A percentile compares a stretch with the other conserved stretches of the same genome.
phyloP scores from a whole-genome alignment of 1,140 invertebrate genomes.

The Eriosoma lanigerum region DNA sequence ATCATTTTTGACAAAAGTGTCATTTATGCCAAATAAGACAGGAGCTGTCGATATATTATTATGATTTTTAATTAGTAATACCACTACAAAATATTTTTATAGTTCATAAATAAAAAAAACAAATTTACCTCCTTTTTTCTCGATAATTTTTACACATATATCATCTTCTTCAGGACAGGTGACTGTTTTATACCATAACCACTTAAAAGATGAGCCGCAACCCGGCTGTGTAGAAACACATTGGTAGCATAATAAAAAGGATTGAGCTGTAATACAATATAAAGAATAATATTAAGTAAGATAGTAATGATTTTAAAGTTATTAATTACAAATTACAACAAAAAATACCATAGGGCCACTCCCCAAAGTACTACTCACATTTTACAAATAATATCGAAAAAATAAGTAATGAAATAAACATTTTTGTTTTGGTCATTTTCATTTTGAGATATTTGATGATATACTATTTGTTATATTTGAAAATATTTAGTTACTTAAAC shows the following conservation, averaged over 20 bases:
- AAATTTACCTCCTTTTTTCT: constrained; percentile 77
- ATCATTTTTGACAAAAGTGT: too few relatives aligned
- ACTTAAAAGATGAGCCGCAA: constrained; percentile 82
- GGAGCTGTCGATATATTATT: too few relatives aligned
- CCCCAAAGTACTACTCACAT: neutral
- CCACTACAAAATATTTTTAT: too few relatives aligned
- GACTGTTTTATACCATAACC: constrained; percentile 74
- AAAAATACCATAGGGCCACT: constrained; percentile 21
- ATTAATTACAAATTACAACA: neutral
- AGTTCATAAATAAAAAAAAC: too few relatives aligned
- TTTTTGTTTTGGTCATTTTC: neutral
- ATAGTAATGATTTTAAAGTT: neutral
- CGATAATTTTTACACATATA: constrained; percentile 87
- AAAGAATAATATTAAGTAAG: neutral
- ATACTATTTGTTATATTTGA: too few relatives aligned
- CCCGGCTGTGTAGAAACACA: constrained; percentile 87
- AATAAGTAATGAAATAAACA: neutral
- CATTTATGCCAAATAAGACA: too few relatives aligned
- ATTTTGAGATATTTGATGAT: too few relatives aligned
- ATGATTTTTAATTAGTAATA: too few relatives aligned
- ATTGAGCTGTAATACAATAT: constrained; percentile 48
- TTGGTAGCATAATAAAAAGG: constrained; percentile 69
- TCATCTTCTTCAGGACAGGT: constrained; percentile 80
- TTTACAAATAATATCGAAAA: neutral
- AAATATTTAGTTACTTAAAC: too few relatives aligned